phyloP scores from a whole-genome alignment of 64 coral and sea anemone species.

The Cladopsammia gracilis region DNA sequence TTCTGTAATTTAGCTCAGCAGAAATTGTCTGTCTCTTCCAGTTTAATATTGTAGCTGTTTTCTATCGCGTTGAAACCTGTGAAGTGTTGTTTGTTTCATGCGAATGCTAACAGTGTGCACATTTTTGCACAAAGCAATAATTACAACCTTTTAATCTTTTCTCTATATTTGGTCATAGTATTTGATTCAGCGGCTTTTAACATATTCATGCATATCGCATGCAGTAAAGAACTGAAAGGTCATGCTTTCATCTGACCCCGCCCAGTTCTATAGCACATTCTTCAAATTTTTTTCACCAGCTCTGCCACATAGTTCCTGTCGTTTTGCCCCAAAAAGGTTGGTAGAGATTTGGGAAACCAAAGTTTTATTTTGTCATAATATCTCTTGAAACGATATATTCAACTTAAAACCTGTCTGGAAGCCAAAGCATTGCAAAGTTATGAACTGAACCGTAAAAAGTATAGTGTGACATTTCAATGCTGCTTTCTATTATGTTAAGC shows the following conservation, averaged over 20 bases:
- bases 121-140: neutral
- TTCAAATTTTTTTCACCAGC: neutral
- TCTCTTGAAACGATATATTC: neutral
- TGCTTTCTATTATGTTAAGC: neutral
- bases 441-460: neutral
- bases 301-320: neutral
- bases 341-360: no score
- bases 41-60: neutral
- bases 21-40: neutral
- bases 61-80: neutral
- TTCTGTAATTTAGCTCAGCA: neutral
- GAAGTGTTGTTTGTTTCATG: neutral
- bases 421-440: neutral
- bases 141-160: constrained; percentile 6
- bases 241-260: constrained; percentile 18
- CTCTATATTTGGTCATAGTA: constrained; percentile 63
- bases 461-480: constrained; percentile 17
- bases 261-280: constrained; percentile 18
- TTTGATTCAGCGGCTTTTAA: constrained; percentile 37
- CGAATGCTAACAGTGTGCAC: neutral
- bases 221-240: constrained; percentile 19
- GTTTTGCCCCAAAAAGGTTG: no score
- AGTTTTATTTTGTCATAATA: no score
- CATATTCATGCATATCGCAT: constrained; percentile 4
- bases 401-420: neutral